phyloP scores from a whole-genome alignment of 2,797 vertebrate species.

The Notamacropus eugenii region DNA sequence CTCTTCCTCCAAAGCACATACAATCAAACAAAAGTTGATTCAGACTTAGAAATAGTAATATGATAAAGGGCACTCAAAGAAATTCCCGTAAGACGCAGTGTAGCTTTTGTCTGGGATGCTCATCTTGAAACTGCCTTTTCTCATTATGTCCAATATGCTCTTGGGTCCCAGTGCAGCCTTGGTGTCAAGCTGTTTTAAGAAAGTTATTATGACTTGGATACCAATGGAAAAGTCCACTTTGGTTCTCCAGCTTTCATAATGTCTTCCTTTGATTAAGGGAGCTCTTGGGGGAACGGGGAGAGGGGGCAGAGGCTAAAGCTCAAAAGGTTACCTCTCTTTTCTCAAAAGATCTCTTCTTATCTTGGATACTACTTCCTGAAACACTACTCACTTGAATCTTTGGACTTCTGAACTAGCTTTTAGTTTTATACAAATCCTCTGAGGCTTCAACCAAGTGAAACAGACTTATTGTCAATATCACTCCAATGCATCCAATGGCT shows the following conservation, averaged over 20 bases:
- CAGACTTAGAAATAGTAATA: not conserved
- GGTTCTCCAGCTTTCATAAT: not conserved
- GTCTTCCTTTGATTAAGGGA: not conserved
- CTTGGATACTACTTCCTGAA: not conserved
- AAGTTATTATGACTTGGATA: not conserved
- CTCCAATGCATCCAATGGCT: not conserved
- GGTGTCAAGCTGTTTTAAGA: not conserved
- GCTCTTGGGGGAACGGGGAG: not conserved
- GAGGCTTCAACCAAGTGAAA: not conserved
- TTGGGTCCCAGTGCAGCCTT: not conserved
- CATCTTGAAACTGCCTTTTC: not conserved
- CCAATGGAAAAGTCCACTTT: not conserved
- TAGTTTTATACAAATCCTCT: not conserved
- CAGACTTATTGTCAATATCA: not conserved
- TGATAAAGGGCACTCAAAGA: not conserved
- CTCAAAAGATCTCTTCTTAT: not conserved
- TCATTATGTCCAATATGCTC: not conserved
- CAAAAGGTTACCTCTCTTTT: not conserved
- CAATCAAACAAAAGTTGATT: not conserved
- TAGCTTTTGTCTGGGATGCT: not conserved
- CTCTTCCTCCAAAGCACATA: not conserved
- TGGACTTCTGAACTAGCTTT: not conserved
- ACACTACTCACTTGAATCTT: not conserved
- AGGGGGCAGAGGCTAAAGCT: not conserved
- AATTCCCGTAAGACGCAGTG: not conserved